Percentiles rank a stretch among this genome's conserved stretches.
Conservation (phyloP, 2,888 invertebrate species). For the Byasa hedistus region DNA sequence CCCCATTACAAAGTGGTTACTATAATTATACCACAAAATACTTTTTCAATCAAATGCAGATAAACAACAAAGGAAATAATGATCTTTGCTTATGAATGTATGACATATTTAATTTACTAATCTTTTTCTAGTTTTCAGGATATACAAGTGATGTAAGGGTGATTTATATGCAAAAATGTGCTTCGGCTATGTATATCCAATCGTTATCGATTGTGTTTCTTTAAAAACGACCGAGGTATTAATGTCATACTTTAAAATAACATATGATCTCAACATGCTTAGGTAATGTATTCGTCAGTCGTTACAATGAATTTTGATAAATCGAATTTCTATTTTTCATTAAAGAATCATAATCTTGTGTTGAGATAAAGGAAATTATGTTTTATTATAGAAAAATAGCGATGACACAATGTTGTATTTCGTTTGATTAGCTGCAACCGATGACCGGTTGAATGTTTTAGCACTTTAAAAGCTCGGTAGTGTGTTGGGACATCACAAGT, state of each 20-base stretch:
- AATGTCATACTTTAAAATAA: conserved; percentile 36
- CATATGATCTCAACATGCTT: conserved; percentile 38
- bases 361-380: background rate
- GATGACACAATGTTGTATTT: background rate
- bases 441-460: conserved; percentile 35
- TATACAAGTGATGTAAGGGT: background rate
- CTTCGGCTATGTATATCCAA: background rate
- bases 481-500: conserved; percentile 57
- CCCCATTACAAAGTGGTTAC: no score
- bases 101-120: no score
- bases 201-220: conserved; percentile 5
- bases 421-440: background rate
- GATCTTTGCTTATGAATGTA: no score
- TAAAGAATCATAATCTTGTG: background rate
- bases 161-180: background rate
- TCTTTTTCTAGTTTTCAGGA: background rate
- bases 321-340: background rate
- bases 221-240: conserved; percentile 30
- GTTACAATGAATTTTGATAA: conserved; percentile 30
- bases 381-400: no score
- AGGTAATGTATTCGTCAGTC: conserved; percentile 45
- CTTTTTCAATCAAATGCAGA: no score
- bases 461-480: conserved; percentile 45
- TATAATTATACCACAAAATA: no score
- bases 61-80: no score